Conservation (phyloP, 2,113 vertebrate genomes). For the Sphaerodactylus townsendi region DNA sequence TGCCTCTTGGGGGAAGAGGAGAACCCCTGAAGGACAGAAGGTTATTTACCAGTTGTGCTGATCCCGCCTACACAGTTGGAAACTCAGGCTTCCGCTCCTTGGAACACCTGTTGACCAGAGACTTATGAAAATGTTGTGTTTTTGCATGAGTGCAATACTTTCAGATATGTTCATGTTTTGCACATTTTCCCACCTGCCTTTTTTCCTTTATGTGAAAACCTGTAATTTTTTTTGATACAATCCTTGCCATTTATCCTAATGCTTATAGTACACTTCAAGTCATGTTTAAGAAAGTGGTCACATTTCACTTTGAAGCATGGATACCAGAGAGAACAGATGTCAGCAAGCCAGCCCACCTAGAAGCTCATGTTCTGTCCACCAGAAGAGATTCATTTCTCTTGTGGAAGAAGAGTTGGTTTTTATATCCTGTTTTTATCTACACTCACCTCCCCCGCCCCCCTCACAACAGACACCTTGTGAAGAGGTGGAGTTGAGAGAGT, state of each 20-base stretch:
- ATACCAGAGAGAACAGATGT: conserved; percentile 5
- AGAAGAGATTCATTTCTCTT: conserved; percentile 5
- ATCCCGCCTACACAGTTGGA: neutral
- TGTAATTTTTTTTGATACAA: too few species aligned
- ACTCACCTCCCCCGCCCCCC: too few species aligned
- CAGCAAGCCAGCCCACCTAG: neutral
- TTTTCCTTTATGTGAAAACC: too few species aligned
- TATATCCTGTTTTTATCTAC: too few species aligned
- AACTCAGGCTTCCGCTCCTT: neutral
- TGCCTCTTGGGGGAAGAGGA: neutral
- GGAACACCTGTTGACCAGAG: neutral
- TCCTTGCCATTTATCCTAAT: neutral
- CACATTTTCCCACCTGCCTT: too few species aligned
- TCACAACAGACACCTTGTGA: too few species aligned
- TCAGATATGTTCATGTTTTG: too few species aligned
- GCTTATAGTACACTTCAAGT: neutral
- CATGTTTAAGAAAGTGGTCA: neutral
- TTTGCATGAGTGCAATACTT: conserved; percentile 14
- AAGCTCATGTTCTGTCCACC: conserved; percentile 18
- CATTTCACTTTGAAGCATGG: conserved; percentile 29
- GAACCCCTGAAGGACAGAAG: neutral
- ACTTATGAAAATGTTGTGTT: neutral
- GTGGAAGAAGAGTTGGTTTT: too few species aligned
- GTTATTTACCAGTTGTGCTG: neutral
- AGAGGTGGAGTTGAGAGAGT: too few species aligned